Base-by-base conservation (phyloP, 2,888 invertebrate species). In the Pheosia gnoma region DNA sequence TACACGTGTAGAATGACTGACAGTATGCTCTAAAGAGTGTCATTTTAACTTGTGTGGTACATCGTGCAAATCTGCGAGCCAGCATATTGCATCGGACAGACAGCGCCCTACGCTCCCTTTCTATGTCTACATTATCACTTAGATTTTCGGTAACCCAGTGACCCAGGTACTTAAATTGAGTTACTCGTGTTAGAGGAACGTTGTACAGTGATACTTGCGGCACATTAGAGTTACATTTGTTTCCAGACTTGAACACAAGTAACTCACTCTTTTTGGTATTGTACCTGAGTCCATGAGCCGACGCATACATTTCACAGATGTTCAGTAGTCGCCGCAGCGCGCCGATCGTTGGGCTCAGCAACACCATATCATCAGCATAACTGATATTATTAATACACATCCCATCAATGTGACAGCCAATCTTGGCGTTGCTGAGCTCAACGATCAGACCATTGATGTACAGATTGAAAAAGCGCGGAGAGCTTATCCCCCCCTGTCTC, bases 21-120 rank as follows among this genome's bases (percentile, higher is more conserved):
- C 60, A 61, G 39, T 60, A 59, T 9, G 59, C 59, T 53, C 37
- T 41, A 45, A 62, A 65, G 8, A 58, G 49, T n/a, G 59, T 57
- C 0, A 61, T n/a, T 13, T 61, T 64, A 7, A 62, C 60, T n/a
- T 39, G 37, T 7, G n/a, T 10, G 5, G 45, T 57, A 57, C 54
- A 9, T 41, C 61, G n/a, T 51, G 51, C 13, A 51, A 51, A 51
- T 13, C 51, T 51, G 51, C 13, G 13, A 13, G 51, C 51, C 51
- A 51, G 6, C n/a, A 51, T 51, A 13, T 51, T 13, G n/a, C 13
- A n/a, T 51, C 51, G n/a, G 13, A 51, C 13, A 13, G 51, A n/a
- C 51, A 51, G 51, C 51, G 13, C n/a, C 13, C 51, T 51, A 7
- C 39, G 39, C 39, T 39, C 39, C 39, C 39, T 39, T 39, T 39